These are phyloP conservation scores for Lithophane ornitopus DNA, from an alignment of 2,888 invertebrate species.

Conservation along the genomic window DNA sequence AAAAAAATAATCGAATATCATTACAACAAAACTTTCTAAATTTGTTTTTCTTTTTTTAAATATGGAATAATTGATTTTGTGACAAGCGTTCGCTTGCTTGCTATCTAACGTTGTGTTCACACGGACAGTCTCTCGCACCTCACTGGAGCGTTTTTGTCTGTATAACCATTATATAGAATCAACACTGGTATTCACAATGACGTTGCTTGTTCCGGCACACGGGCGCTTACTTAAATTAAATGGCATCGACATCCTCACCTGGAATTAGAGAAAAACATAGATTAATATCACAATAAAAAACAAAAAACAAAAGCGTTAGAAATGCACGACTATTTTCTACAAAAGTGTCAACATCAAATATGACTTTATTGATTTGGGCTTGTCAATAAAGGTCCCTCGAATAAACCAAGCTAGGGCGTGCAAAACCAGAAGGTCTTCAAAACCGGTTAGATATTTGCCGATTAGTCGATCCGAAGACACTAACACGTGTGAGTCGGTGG, in stretches of 20 bases:
- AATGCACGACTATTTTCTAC: neutral
- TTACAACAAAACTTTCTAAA: conserved; percentile 86
- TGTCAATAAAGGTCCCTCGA: no score
- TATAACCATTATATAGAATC: conserved; percentile 67
- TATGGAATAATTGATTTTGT: conserved; percentile 89
- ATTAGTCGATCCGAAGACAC: no score
- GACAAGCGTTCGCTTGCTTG: conserved; percentile 74
- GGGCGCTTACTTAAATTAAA: conserved; percentile 89
- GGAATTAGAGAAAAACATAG: conserved; percentile 66
- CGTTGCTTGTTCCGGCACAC: conserved; percentile 81
- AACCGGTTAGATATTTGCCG: no score
- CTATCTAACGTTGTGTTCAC: conserved; percentile 78
- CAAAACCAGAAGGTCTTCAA: no score
- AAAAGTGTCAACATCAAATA: neutral
- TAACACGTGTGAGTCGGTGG: no score
- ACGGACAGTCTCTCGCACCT: conserved; percentile 67
- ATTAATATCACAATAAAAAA: neutral
- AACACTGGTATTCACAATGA: conserved; percentile 83
- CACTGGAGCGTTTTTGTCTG: conserved; percentile 67
- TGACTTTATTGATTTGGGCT: neutral
- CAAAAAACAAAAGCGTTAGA: accelerated
- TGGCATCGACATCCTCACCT: conserved; percentile 90
- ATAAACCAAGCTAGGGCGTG: no score
- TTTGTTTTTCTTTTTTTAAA: conserved; percentile 77
- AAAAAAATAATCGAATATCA: conserved; percentile 89